These are phyloP conservation scores for Zalophus californianus DNA, from an alignment of 2,797 vertebrate species.

Conservation along the genomic window DNA sequence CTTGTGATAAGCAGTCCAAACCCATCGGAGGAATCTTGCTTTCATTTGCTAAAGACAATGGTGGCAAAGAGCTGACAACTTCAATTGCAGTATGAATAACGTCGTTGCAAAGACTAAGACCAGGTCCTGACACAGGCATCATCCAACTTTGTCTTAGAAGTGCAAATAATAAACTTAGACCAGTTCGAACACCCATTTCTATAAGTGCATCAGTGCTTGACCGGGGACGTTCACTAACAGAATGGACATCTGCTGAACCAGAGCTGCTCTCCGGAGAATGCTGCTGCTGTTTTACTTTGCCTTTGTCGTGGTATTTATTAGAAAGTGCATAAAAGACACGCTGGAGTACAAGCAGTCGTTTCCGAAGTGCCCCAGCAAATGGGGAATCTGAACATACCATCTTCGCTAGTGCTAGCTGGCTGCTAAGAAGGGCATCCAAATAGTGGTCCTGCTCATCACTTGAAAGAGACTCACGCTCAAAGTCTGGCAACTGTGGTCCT, in stretches of 20 bases:
- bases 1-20: conserved; percentile 97
- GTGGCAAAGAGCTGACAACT: conserved; percentile 97
- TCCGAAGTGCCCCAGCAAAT: conserved; percentile 95
- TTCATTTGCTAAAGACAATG: conserved; percentile 97
- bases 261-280: conserved; percentile 96
- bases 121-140: conserved; percentile 92
- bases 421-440: conserved; percentile 97
- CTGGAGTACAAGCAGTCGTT: conserved; percentile 96
- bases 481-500: conserved; percentile 98
- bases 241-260: conserved; percentile 94
- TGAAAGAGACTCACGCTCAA: conserved; percentile 97
- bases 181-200: conserved; percentile 98
- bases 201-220: conserved; percentile 99
- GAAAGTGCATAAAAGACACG: conserved; percentile 98
- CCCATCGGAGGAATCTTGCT: conserved; percentile 99
- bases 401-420: conserved; percentile 98
- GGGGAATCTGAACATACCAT: conserved; percentile 99
- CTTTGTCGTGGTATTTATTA: conserved; percentile 99
- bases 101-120: conserved; percentile 96
- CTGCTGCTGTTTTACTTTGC: conserved; percentile 97
- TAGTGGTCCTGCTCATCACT: conserved; percentile 99
- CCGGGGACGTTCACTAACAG: conserved; percentile 95
- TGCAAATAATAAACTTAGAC: conserved; percentile 97
- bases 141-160: conserved; percentile 99
- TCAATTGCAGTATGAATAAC: conserved; percentile 98